Evolutionary conservation across 1,140 invertebrate genomes (phyloP).

Genomic region (Heliconius congener): DNA sequence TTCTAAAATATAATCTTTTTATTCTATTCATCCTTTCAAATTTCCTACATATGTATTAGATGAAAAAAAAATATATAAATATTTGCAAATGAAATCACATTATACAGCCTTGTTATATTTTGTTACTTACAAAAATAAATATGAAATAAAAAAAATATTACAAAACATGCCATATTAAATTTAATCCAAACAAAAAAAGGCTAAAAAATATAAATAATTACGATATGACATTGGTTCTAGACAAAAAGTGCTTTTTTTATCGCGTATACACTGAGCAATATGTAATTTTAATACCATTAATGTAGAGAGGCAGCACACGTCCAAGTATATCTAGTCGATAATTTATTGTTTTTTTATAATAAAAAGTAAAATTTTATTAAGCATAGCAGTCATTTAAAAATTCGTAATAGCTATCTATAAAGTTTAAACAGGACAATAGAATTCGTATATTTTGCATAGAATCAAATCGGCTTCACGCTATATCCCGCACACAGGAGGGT

Average conservation of each 20-base stretch:
- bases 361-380: not conserved
- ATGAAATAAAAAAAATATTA: not conserved
- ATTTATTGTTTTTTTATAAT: slow-evolving; percentile 18
- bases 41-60: not conserved
- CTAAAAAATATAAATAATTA: not conserved
- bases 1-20: slow-evolving; percentile 26
- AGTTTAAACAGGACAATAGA: not conserved
- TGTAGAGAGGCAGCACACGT: slow-evolving; percentile 20
- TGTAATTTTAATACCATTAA: slow-evolving; percentile 37
- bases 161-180: not conserved
- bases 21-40: not conserved
- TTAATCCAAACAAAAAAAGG: not conserved
- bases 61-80: not conserved
- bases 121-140: not conserved
- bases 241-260: slow-evolving; percentile 27
- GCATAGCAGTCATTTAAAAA: not conserved
- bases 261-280: slow-evolving; percentile 20
- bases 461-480: no score
- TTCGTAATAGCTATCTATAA: not conserved
- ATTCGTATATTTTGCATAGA: not conserved
- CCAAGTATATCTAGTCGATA: slow-evolving; percentile 15
- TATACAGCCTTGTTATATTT: not conserved
- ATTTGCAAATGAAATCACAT: not conserved
- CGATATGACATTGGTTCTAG: slow-evolving; percentile 14
- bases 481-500: no score